These are phyloP conservation scores for Epinephelus malabaricus DNA, from an alignment of 2,797 vertebrate species.

Conservation along the genomic window DNA sequence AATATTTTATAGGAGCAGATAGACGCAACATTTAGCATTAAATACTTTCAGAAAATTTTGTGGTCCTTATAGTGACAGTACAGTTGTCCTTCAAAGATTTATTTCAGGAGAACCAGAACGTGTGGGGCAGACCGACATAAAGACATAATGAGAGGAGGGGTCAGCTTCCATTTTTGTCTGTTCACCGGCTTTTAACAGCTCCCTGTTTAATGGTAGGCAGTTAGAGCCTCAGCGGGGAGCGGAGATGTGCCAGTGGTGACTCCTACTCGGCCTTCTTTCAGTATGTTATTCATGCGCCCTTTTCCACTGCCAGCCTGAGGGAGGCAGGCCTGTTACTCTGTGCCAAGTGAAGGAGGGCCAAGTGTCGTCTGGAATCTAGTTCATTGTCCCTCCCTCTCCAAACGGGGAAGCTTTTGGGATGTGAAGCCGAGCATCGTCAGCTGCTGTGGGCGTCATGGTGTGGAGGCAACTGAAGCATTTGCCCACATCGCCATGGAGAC, in stretches of 20 bases:
- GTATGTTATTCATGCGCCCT: conserved; percentile 75
- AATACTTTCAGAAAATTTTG: background rate
- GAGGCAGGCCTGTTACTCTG: conserved; percentile 62
- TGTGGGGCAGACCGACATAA: conserved; percentile 21
- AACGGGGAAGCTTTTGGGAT: conserved; percentile 68
- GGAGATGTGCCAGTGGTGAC: conserved; percentile 68
- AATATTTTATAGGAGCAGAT: background rate
- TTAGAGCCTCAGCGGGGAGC: conserved; percentile 60
- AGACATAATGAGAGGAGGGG: conserved; percentile 33
- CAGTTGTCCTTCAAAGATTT: conserved; percentile 30
- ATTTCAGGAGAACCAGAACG: conserved; percentile 12
- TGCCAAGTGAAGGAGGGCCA: conserved; percentile 80
- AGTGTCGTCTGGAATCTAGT: conserved; percentile 78
- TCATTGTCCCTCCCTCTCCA: conserved; percentile 71
- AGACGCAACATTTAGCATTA: background rate
- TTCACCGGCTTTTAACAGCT: conserved; percentile 57
- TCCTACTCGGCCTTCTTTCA: conserved; percentile 72
- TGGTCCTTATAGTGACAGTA: background rate
- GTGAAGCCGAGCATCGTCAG: conserved; percentile 49
- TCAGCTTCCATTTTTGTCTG: conserved; percentile 46
- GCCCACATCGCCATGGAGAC: conserved; percentile 69
- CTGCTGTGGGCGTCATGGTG: conserved; percentile 62
- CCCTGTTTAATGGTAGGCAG: conserved; percentile 63
- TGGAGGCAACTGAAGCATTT: conserved; percentile 60
- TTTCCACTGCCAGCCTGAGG: conserved; percentile 72